Percentiles rank a stretch among this genome's conserved stretches.
These are phyloP conservation scores for Drosophila prosaltans DNA, from an alignment of 1,140 invertebrate genomes.

Conservation along the genomic window DNA sequence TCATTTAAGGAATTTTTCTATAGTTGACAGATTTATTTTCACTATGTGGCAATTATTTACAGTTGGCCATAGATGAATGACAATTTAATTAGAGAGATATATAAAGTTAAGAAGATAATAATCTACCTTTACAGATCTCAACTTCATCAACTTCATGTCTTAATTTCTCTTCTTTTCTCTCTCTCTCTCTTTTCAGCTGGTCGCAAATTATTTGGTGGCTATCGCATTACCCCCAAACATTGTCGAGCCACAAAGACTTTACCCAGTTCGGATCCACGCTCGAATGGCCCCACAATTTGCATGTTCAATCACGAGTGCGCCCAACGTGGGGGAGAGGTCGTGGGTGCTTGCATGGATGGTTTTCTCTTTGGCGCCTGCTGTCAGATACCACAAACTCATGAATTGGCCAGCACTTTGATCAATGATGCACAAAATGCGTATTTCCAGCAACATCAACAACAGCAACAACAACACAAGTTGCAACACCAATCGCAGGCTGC, in stretches of 20 bases:
- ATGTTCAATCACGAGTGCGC: slow-evolving; percentile 97
- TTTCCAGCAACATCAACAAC: slow-evolving; percentile 75
- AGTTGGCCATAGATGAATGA: slow-evolving; percentile 53
- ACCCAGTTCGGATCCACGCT: slow-evolving; percentile 84
- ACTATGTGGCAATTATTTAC: slow-evolving; percentile 61
- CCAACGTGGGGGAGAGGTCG: slow-evolving; percentile 90
- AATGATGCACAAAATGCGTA: slow-evolving; percentile 79
- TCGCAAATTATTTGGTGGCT: slow-evolving; percentile 92
- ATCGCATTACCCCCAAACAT: slow-evolving; percentile 90
- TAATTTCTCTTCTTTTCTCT: not conserved
- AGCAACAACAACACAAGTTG: slow-evolving; percentile 61
- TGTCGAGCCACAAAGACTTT: slow-evolving; percentile 87
- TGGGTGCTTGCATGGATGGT: slow-evolving; percentile 94
- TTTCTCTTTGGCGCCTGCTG: slow-evolving; percentile 95
- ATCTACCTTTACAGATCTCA: not conserved
- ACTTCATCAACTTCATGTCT: not conserved
- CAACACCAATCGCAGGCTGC: slow-evolving; percentile 38
- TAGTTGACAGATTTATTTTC: slow-evolving; percentile 47
- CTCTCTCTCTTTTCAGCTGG: slow-evolving; percentile 84
- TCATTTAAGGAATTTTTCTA: slow-evolving; percentile 69
- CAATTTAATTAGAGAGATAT: slow-evolving; percentile 35
- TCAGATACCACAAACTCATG: slow-evolving; percentile 85
- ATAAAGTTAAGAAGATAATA: slow-evolving; percentile 12
- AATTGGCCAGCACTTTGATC: slow-evolving; percentile 75
- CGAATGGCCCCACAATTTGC: slow-evolving; percentile 90